These are phyloP conservation scores for Procambarus virginalis DNA, from an alignment of 1,140 invertebrate species.

Conservation along the genomic window DNA sequence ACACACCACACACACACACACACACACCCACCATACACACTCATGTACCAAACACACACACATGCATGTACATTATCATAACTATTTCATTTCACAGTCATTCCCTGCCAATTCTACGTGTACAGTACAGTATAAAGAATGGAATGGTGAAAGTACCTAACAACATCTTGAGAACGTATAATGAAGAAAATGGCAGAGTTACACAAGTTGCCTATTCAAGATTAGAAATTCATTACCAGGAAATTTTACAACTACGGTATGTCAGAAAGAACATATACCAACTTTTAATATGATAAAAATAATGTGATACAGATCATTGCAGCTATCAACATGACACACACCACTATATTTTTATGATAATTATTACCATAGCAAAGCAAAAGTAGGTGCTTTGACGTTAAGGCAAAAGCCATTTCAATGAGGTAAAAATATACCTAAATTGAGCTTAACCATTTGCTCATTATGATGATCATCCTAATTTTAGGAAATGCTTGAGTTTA, in stretches of 20 bases:
- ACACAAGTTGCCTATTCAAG: not conserved
- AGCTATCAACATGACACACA: no score
- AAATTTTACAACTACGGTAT: not conserved
- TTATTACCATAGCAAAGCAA: no score
- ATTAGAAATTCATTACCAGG: conserved; percentile 8
- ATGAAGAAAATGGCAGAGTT: not conserved
- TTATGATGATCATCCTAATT: no score
- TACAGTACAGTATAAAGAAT: not conserved
- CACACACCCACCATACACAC: not conserved
- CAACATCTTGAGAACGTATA: not conserved
- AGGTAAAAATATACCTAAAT: no score
- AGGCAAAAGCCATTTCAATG: no score
- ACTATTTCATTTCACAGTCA: not conserved
- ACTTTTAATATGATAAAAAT: not conserved
- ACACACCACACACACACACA: not conserved
- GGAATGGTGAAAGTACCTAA: conserved; percentile 43
- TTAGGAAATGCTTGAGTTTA: no score
- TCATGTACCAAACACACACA: not conserved
- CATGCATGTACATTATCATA: not conserved
- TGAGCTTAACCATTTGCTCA: no score
- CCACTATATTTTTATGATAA: no score
- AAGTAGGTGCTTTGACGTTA: no score
- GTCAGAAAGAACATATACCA: conserved; percentile 20
- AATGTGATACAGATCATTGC: no score
- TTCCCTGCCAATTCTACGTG: conserved; percentile 44